Conservation (phyloP, 1,140 invertebrate species). For the Drosophila subobscura region DNA sequence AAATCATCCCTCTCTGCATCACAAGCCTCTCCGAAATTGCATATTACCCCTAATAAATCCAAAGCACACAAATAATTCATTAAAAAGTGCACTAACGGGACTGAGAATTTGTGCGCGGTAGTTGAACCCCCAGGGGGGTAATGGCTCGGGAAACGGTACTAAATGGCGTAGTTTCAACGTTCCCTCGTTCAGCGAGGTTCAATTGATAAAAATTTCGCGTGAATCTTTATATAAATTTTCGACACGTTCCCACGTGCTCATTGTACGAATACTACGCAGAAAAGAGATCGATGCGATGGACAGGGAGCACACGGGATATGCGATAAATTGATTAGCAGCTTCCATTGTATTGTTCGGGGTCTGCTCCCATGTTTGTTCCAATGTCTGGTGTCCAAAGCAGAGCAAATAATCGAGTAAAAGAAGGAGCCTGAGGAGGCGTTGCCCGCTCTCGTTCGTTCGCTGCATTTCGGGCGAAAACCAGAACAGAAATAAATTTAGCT, state of each 20-base stretch:
- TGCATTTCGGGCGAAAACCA: slow-evolving; percentile 33
- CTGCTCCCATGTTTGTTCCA: slow-evolving; percentile 15
- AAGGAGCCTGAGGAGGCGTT: no score
- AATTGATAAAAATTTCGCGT: slow-evolving; percentile 43
- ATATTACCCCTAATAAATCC: no score
- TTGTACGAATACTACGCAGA: not conserved
- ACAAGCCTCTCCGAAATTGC: not conserved
- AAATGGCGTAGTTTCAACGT: slow-evolving; percentile 47
- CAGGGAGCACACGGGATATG: slow-evolving; percentile 10
- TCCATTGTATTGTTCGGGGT: slow-evolving; percentile 9
- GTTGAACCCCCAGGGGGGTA: slow-evolving; percentile 40
- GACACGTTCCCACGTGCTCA: slow-evolving; percentile 50
- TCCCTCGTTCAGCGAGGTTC: slow-evolving; percentile 12
- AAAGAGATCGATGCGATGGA: slow-evolving; percentile 2
- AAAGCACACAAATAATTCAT: slow-evolving; percentile 31
- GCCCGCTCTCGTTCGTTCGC: slow-evolving; percentile 39
- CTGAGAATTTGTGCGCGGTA: slow-evolving; percentile 31
- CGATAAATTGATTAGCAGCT: slow-evolving; percentile 50
- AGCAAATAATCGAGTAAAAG: not conserved
- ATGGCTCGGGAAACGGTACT: not conserved
- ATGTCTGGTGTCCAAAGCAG: slow-evolving; percentile 24
- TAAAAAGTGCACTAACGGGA: slow-evolving; percentile 47
- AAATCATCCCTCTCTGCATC: no score
- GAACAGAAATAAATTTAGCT: slow-evolving; percentile 45
- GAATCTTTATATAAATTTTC: slow-evolving; percentile 18